Conservation (phyloP, 1,140 invertebrate species). For the Physella acuta region DNA sequence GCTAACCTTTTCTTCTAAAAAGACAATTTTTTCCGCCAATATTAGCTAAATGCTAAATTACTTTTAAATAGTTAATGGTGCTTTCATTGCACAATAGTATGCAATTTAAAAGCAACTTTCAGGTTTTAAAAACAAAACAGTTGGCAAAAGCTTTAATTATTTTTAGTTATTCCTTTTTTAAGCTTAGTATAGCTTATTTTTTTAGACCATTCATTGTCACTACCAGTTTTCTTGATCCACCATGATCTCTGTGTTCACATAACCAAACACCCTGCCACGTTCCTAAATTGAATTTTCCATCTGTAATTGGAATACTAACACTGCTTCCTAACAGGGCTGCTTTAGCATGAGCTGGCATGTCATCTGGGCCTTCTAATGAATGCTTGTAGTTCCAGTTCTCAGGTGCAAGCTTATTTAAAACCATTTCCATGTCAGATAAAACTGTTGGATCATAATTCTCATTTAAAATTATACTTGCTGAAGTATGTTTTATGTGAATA, state of each 20-base stretch:
- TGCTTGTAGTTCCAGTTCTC: constrained; percentile 77
- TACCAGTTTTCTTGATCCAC: constrained; percentile 80
- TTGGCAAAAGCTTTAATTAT: too few relatives aligned
- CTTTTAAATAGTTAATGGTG: too few relatives aligned
- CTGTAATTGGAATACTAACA: constrained; percentile 91
- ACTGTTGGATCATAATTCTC: constrained; percentile 24
- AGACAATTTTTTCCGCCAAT: too few relatives aligned
- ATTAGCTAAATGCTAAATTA: too few relatives aligned
- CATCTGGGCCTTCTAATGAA: constrained; percentile 95
- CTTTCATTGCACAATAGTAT: too few relatives aligned
- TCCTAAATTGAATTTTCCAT: constrained; percentile 90
- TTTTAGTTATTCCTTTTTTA: too few relatives aligned
- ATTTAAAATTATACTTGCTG: constrained; percentile 23
- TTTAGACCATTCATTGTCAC: constrained; percentile 79
- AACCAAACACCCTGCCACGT: constrained; percentile 98
- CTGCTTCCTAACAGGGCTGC: constrained; percentile 94
- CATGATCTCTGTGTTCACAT: constrained; percentile 94
- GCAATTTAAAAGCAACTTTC: too few relatives aligned
- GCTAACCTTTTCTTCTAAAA: too few relatives aligned
- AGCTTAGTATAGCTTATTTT: too few relatives aligned
- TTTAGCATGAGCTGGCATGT: constrained; percentile 98
- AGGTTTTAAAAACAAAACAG: too few relatives aligned
- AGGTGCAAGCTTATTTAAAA: constrained; percentile 20
- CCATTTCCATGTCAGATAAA: constrained; percentile 23
- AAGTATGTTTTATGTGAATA: constrained; percentile 18